phyloP scores from a whole-genome alignment of 2,797 vertebrate species.

The Pangasius mekongensis region DNA sequence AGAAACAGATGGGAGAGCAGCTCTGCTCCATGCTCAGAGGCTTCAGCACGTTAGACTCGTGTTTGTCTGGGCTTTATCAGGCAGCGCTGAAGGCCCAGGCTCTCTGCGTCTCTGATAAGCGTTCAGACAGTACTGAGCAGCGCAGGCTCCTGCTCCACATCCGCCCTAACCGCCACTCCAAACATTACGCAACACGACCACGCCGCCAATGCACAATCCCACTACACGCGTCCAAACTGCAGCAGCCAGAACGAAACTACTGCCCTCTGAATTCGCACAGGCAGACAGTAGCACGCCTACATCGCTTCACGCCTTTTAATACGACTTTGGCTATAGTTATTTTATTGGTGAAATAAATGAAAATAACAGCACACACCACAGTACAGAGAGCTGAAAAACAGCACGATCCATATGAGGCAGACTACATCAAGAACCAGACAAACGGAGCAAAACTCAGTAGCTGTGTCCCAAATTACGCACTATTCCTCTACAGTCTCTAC shows the following conservation, averaged over 20 bases:
- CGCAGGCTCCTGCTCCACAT: neutral
- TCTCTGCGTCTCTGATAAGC: conserved; percentile 23
- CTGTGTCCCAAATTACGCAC: neutral
- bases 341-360: neutral
- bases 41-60: neutral
- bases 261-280: neutral
- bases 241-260: neutral
- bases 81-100: conserved; percentile 14
- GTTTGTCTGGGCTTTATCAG: conserved; percentile 25
- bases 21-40: neutral
- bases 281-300: neutral
- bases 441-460: neutral
- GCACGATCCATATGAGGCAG: neutral
- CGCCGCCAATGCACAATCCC: neutral
- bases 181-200: neutral
- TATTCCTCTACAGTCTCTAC: neutral
- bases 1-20: neutral
- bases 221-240: neutral
- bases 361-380: neutral
- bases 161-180: neutral
- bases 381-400: neutral
- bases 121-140: conserved; percentile 2
- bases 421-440: neutral
- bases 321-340: neutral
- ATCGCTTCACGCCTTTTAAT: neutral